phyloP scores from a whole-genome alignment of 2,113 vertebrate genomes.

The Nothobranchius kuhntae region DNA sequence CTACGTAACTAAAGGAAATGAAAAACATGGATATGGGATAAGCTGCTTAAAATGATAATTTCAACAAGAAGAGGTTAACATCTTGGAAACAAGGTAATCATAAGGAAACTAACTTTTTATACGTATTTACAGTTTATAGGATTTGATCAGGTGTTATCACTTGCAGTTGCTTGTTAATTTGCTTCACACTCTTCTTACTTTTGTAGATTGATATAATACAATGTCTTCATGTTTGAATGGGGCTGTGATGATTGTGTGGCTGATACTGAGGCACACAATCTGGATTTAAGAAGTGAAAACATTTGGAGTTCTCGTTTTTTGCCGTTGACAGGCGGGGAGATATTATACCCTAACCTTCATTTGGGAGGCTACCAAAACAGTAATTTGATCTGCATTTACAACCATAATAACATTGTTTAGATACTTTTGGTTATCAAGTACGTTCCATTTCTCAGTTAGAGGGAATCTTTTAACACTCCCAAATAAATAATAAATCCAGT shows the following conservation, averaged over 20 bases:
- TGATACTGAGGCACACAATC: constrained; percentile 38
- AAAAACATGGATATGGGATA: constrained; percentile 15
- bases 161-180: constrained; percentile 10
- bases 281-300: constrained; percentile 25
- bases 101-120: constrained; percentile 21
- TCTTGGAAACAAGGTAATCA: constrained; percentile 31
- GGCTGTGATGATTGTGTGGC: constrained; percentile 26
- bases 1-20: constrained; percentile 42
- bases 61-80: constrained; percentile 38
- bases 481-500: constrained; percentile 14
- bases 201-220: constrained; percentile 17
- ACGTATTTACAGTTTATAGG: constrained; percentile 63
- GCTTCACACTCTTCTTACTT: constrained; percentile 4
- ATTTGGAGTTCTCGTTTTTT: constrained; percentile 24
- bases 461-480: not conserved
- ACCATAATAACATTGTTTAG: constrained; percentile 22
- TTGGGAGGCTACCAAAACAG: constrained; percentile 10
- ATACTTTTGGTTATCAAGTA: constrained; percentile 8
- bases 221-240: constrained; percentile 15
- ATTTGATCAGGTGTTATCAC: constrained; percentile 10
- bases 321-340: constrained; percentile 19
- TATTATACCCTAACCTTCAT: not conserved
- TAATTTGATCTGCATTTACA: constrained; percentile 28
- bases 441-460: constrained; percentile 25
- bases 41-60: constrained; percentile 21